Evolutionary conservation across 2,888 invertebrate species (phyloP).

Genomic region (Napeogenes inachia): DNA sequence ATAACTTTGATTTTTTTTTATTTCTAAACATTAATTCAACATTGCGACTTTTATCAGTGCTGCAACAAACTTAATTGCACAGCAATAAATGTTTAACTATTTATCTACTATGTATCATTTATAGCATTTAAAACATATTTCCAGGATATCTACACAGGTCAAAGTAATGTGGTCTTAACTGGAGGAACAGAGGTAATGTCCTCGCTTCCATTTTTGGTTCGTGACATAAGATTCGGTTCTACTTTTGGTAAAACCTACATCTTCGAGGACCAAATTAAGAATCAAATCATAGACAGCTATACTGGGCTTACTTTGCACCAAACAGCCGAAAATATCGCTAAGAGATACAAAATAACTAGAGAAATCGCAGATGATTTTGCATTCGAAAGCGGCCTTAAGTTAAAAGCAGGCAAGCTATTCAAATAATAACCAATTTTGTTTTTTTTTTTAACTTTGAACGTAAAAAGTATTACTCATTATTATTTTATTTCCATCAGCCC

Average conservation of each 20-base stretch:
- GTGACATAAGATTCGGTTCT: conserved; percentile 93
- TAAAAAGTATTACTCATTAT: neutral
- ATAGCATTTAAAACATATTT: conserved; percentile 3
- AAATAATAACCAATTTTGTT: too few species aligned
- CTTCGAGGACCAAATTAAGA: conserved; percentile 84
- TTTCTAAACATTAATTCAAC: neutral
- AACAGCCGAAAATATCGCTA: conserved; percentile 91
- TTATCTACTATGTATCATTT: neutral
- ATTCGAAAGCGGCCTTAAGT: conserved; percentile 86
- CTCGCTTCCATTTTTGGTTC: conserved; percentile 87
- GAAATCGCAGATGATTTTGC: conserved; percentile 90
- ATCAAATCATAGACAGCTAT: conserved; percentile 81
- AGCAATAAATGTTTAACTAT: neutral
- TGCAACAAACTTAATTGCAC: too few species aligned
- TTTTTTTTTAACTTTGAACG: too few species aligned
- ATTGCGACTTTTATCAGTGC: too few species aligned
- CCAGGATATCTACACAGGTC: conserved; percentile 89
- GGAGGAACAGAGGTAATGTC: conserved; percentile 98
- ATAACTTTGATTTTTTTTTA: too few species aligned
- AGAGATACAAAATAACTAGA: conserved; percentile 83
- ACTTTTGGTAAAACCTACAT: conserved; percentile 84
- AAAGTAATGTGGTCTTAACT: conserved; percentile 88
- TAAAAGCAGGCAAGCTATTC: conserved; percentile 83
- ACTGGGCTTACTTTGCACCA: conserved; percentile 92
- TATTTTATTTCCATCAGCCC: conserved; percentile 76